Base-by-base conservation (phyloP, 2,888 invertebrate genomes). In the Dynastes maya region DNA sequence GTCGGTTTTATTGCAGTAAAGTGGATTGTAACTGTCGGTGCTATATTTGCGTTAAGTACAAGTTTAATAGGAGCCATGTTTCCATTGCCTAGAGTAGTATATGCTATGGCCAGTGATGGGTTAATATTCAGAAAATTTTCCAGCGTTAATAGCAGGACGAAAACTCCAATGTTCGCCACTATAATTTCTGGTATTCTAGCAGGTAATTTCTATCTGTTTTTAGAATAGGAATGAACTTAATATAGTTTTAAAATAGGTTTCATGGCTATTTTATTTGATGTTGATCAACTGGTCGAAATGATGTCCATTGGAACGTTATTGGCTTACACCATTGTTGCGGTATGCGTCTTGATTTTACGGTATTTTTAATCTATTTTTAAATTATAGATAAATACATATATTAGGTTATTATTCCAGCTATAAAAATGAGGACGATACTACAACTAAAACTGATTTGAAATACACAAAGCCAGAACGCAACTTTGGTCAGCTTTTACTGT, bases 301-400 rank as follows among this genome's bases (percentile, higher is more conserved):
- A 97, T 98, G 96, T 97, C 97, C 8, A 98, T 98, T 83, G 96
- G 96, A 11, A 97, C 97, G 0, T 90, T 97, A 1, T 90, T 97
- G 75, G 97, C 97, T 0, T 98, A 98, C 87, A 96, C 97, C 1
- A 97, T 98, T 82, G 98, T 98, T 0, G 96, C 97, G 0, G 93
- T 96, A 78, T 96, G 96, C 84, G 97, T 98, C 1, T 91, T 98
- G 8, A 93, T 98, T 75, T 90, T 98, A 37, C 94, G 97, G 91
- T 97, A 91, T 84, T 45, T 9, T 53, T 13, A 8, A 40, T 16
- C 1, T 40, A 37, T 5, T 5, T 37, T 37, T 37, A 37, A 5
- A 5, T 37, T 37, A 37, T 37, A 5, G 32, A 37, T 5, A 4
- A 37, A 37, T 37, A 37, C 32, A 5, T 37, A 37, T 37, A 37